Base-by-base conservation (phyloP, 1,140 invertebrate species). In the Aphelinus atriplicis region DNA sequence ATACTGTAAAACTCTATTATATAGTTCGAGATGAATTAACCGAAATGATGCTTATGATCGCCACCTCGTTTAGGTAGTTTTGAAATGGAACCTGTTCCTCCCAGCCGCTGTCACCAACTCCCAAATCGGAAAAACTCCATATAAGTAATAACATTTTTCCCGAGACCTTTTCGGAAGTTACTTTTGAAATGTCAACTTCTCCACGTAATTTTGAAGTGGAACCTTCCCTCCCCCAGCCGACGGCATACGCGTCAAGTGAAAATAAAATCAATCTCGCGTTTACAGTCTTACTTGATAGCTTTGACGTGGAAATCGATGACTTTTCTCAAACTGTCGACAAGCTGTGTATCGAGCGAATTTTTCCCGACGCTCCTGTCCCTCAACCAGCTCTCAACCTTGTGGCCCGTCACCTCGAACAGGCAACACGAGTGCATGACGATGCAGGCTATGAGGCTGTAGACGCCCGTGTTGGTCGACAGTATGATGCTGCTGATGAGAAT, bases 401-500 rank as follows among this genome's bases (percentile, higher is more conserved):
- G n/a, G 9, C 58, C 77, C 3, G 81, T 81, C 1, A 87, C 81
- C 7, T 83, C 81, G 69, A 85, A 85, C 3, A 87, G 58, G n/a
- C 84, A 81, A 26, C 81, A 85, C 1, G 76, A 78, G 55, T 86
- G 85, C 78, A 84, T 85, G 1, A 83, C 81, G 3, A 81, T 80
- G 4, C 72, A 81, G 1, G 82, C 83, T 43, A 85, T 84, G 47
- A 87, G 65, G 64, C 81, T 85, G 43, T 87, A 86, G 48, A 84
- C 83, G 0, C 85, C 86, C 10, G 81, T 82, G 61, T 87, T 87
- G 0, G 83, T 85, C 0, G 84, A 84, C 10, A 87, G 53, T 65
- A 87, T 84, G 2, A 85, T 79, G 26, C 77, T 83, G 57, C 85
- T 87, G 46, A 86, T 86, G n/a, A 86, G 51, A 55, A 87, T 86